phyloP scores from a whole-genome alignment of 2,113 vertebrate species.

The Channa maculata region DNA sequence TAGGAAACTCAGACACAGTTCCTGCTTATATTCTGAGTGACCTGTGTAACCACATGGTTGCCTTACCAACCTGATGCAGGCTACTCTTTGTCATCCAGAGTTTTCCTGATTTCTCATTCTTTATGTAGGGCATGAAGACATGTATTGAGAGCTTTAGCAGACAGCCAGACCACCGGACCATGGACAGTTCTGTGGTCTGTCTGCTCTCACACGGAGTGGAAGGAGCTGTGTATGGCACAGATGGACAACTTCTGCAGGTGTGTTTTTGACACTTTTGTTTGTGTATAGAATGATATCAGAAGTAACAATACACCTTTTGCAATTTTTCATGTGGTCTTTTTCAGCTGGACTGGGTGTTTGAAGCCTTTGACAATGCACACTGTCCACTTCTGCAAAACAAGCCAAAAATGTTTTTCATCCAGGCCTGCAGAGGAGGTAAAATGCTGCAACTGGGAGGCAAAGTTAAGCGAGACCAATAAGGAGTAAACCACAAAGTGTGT shows the following conservation, averaged over 20 bases:
- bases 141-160: slow-evolving; percentile 87
- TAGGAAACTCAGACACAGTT: neutral
- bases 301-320: too few relatives aligned
- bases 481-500: neutral
- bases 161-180: slow-evolving; percentile 78
- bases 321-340: slow-evolving; percentile 18
- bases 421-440: slow-evolving; percentile 98
- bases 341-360: slow-evolving; percentile 94
- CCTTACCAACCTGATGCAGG: too few relatives aligned
- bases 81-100: neutral
- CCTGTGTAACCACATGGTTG: neutral
- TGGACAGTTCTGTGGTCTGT: slow-evolving; percentile 91
- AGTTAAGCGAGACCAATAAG: neutral
- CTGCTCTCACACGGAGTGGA: slow-evolving; percentile 95
- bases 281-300: neutral
- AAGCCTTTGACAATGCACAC: slow-evolving; percentile 91
- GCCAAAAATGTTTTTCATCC: slow-evolving; percentile 98
- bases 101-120: neutral
- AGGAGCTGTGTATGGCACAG: slow-evolving; percentile 92
- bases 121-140: slow-evolving; percentile 86
- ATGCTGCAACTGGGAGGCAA: too few relatives aligned
- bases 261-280: slow-evolving; percentile 34
- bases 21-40: neutral
- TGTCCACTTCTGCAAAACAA: slow-evolving; percentile 97
- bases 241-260: slow-evolving; percentile 92